phyloP scores from a whole-genome alignment of 2,797 vertebrate genomes.

The Coregonus ussuriensis region DNA sequence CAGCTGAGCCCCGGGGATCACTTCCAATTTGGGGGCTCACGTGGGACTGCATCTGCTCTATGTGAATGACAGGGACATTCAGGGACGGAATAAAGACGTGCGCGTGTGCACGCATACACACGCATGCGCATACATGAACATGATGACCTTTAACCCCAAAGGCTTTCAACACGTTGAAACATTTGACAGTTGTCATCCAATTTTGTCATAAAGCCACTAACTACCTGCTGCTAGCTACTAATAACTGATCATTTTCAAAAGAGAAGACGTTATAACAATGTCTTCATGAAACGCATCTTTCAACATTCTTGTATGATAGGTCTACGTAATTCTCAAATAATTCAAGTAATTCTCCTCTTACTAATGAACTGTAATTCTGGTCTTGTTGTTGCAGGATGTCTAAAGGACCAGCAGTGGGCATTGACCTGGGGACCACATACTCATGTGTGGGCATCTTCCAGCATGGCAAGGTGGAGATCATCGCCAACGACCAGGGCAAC shows the following conservation, averaged over 20 bases:
- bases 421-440: conserved; percentile 84
- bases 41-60: conserved; percentile 15
- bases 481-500: conserved; percentile 85
- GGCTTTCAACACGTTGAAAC: neutral
- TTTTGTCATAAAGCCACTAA: neutral
- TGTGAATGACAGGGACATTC: conserved; percentile 11
- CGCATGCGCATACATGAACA: neutral
- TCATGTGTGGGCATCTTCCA: conserved; percentile 86
- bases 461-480: conserved; percentile 84
- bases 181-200: neutral
- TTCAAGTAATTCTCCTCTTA: neutral
- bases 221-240: neutral
- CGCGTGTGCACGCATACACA: neutral
- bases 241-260: no score
- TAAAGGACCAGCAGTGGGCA: conserved; percentile 83
- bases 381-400: conserved; percentile 68
- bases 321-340: neutral
- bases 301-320: neutral
- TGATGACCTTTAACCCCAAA: neutral
- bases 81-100: neutral
- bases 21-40: neutral
- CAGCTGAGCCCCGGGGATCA: conserved; percentile 5
- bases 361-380: neutral
- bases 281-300: neutral
- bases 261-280: no score